Conservation (phyloP, 2,888 invertebrate genomes). For the Agrotis clavis region DNA sequence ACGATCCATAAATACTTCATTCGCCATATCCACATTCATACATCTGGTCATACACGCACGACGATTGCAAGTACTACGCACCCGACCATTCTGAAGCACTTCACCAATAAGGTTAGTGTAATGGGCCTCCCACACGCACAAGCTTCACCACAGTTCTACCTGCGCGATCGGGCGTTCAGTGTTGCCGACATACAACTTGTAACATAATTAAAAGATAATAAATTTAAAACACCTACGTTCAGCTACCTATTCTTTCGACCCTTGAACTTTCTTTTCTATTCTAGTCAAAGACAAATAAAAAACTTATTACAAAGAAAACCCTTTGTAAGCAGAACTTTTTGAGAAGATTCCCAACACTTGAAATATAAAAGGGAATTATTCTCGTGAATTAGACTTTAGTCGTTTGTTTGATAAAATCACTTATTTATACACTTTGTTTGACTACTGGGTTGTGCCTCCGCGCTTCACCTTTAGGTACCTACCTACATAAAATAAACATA, state of each 20-base stretch:
- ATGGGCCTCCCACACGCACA: too few species aligned
- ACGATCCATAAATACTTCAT: too few species aligned
- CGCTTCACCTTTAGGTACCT: too few species aligned
- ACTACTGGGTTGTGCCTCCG: neutral
- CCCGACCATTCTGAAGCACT: too few species aligned
- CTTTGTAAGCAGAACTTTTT: slow-evolving; percentile 13
- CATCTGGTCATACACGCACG: too few species aligned
- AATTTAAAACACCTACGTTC: neutral
- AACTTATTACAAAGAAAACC: slow-evolving; percentile 18
- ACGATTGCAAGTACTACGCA: too few species aligned
- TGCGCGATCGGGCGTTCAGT: too few species aligned
- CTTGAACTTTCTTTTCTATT: slow-evolving; percentile 7
- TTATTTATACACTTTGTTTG: neutral
- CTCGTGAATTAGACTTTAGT: slow-evolving; percentile 6
- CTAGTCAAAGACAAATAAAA: slow-evolving; percentile 20
- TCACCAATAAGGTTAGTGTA: too few species aligned
- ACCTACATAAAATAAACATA: neutral
- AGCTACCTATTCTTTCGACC: slow-evolving; percentile 7
- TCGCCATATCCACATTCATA: too few species aligned
- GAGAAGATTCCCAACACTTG: slow-evolving; percentile 14
- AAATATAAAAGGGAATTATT: slow-evolving; percentile 18
- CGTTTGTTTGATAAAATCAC: neutral
- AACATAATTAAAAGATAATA: too few species aligned
- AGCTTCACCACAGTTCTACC: too few species aligned
- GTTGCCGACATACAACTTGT: too few species aligned